Conservation (phyloP, 2,113 vertebrate genomes). For the Pygoscelis antarcticus region DNA sequence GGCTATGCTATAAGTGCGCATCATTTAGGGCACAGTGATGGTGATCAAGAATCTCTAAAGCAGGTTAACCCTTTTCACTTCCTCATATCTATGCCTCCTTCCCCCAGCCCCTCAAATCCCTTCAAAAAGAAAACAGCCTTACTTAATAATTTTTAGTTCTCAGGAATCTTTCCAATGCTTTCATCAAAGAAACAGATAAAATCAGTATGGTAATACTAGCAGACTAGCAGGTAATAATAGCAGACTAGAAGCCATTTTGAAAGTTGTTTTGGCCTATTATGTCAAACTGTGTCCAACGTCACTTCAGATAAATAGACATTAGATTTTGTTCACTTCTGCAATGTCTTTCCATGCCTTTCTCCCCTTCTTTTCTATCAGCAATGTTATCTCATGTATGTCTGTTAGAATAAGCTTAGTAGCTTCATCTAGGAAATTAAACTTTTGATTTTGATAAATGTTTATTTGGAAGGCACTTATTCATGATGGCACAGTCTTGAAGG, state of each 20-base stretch:
- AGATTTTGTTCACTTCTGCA: not conserved
- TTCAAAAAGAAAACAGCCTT: not conserved
- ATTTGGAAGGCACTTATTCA: not conserved
- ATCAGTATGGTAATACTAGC: not conserved
- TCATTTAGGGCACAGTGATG: not conserved
- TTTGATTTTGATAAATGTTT: not conserved
- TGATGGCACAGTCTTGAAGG: not conserved
- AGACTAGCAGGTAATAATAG: not conserved
- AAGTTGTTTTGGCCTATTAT: not conserved
- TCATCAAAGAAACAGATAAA: not conserved
- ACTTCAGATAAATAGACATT: not conserved
- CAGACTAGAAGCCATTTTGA: not conserved
- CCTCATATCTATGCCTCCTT: not conserved
- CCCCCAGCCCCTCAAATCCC: not conserved
- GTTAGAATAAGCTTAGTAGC: not conserved
- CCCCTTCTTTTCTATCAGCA: not conserved
- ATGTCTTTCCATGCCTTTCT: not conserved
- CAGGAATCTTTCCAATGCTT: not conserved
- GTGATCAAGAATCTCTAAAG: not conserved
- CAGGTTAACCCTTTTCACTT: not conserved
- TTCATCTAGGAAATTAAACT: not conserved
- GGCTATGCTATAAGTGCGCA: not conserved
- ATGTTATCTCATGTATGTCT: not conserved
- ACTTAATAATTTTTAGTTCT: not conserved
- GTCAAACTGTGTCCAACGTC: not conserved